Conservation (phyloP, 2,797 vertebrate genomes). For the Poecilia picta region DNA sequence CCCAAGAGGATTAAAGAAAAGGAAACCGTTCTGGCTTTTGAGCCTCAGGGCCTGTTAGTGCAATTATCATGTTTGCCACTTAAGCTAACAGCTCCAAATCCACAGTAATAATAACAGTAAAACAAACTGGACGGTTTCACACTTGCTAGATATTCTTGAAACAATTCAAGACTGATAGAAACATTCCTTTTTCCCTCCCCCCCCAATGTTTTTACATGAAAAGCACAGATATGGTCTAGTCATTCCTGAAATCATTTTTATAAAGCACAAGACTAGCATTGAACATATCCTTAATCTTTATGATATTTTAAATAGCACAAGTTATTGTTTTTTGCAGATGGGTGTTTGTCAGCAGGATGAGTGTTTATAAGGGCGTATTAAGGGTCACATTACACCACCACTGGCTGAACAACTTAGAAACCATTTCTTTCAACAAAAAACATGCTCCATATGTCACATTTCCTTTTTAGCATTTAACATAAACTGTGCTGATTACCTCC, state of each 20-base stretch:
- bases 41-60: constrained; percentile 24
- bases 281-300: neutral
- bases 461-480: neutral
- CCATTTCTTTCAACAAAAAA: neutral
- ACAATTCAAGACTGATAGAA: neutral
- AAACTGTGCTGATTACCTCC: neutral
- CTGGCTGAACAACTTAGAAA: neutral
- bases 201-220: neutral
- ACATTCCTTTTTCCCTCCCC: neutral
- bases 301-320: neutral
- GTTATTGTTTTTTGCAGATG: neutral
- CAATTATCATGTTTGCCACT: constrained; percentile 67
- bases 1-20: constrained; percentile 1
- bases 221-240: neutral
- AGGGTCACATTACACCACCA: neutral
- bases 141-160: neutral
- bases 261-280: neutral
- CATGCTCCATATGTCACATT: neutral
- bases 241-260: neutral
- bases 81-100: constrained; percentile 45
- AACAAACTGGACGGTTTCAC: neutral
- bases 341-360: neutral
- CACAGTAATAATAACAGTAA: neutral
- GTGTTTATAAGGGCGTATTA: neutral
- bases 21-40: constrained; percentile 44